These are phyloP conservation scores for Hippocampus abdominalis DNA, from an alignment of 2,113 vertebrate species.

Conservation along the genomic window DNA sequence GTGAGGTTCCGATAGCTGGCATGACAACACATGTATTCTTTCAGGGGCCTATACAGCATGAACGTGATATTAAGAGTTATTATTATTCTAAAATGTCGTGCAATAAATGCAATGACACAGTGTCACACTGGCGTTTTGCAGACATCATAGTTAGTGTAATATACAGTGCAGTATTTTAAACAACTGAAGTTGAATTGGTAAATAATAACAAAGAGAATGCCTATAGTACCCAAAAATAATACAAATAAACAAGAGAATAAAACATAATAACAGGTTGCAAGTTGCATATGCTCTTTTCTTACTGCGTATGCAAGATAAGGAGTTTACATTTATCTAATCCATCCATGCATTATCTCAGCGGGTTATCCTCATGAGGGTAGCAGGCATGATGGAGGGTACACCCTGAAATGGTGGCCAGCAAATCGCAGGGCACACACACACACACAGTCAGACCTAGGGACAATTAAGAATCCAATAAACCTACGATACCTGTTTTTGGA, in stretches of 20 bases:
- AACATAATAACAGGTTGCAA: neutral
- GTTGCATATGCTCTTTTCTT: neutral
- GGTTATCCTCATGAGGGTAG: too few species aligned
- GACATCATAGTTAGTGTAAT: neutral
- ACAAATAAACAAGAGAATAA: neutral
- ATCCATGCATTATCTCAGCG: neutral
- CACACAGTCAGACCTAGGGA: too few species aligned
- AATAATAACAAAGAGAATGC: neutral
- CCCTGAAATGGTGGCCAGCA: too few species aligned
- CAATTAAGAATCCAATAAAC: too few species aligned
- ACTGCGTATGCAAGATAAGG: neutral
- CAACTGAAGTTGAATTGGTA: neutral
- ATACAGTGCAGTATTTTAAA: neutral
- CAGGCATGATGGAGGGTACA: too few species aligned
- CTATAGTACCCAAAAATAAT: neutral
- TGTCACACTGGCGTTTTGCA: neutral
- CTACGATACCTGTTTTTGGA: too few species aligned
- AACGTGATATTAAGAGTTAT: conserved; percentile 3
- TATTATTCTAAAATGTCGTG: neutral
- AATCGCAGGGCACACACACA: too few species aligned
- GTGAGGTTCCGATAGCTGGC: conserved; percentile 37
- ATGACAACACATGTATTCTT: conserved; percentile 28
- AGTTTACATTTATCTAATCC: neutral
- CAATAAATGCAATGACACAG: neutral
- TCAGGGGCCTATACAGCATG: conserved; percentile 7